Base-by-base conservation (phyloP, 2,888 invertebrate genomes). In the Papilio elwesi region DNA sequence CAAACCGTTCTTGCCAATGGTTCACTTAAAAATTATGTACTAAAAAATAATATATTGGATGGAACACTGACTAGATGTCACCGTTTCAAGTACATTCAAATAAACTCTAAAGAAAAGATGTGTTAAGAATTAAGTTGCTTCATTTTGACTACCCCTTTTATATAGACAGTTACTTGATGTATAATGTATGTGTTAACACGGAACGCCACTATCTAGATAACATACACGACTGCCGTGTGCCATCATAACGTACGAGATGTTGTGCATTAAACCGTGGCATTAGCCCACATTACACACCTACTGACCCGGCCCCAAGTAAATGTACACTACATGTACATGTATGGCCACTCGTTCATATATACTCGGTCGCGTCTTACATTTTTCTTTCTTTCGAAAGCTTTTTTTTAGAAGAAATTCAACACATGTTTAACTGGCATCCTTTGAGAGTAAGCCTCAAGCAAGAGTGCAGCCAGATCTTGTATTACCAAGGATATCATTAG, bases 281-380 rank as follows among this genome's bases (percentile, higher is more conserved):
- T 68, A 69, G 57, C 73, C 69, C 38, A 73, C 69, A 73, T 73
- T 57, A 26, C 13, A 59, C 65, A 47, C 73, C 73, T 36, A 57
- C 10, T 73, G 73, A 73, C 69, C 57, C 55, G 65, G 64, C 63
- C 49, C 10, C 65, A 51, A 2, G 66, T 43, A 48, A 68, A 72
- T 62, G 68, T 15, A 63, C 16, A 36, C 9, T 38, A 26, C 26
- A 51, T 55, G 55, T 16, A 7, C n/a, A 52, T 52, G 48, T 43
- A 13, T 43, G 6, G 6, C 2, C 8, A 7, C 43, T 43, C 0
- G 26, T 49, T 49, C 48, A 49, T 7, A 51, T 66, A 15, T 66
- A 49, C 52, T 55, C 7, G 55, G 53, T 55, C 43, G 16, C 47
- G 38, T 64, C 16, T 26, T 49, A 64, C 11, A 64, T 62, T 26